Base-by-base conservation (phyloP, 2,888 invertebrate genomes). In the Andrena praecox region DNA sequence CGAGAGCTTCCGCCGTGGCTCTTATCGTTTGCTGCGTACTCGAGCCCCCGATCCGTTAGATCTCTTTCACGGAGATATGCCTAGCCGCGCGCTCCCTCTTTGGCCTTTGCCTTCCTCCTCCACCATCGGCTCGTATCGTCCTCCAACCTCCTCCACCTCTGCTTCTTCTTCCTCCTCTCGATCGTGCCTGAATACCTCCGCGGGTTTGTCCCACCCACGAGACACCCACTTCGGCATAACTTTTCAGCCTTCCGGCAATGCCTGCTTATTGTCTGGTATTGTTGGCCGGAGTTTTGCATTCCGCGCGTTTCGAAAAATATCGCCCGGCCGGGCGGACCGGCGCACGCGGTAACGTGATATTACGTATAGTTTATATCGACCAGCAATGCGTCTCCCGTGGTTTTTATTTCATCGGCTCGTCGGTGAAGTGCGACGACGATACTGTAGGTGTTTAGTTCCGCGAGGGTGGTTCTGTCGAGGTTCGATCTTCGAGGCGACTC, bases 1-100 rank as follows among this genome's bases (percentile, higher is more conserved):
- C 89, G 87, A 82, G 81, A 82, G 89, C 89, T 89, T 88, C 88
- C 91, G 90, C 89, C 85, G 87, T 76, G 73, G 74, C 80, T 86
- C 86, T 89, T 88, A 88, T 88, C 89, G 89, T 79, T 69, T 74
- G 77, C 77, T 81, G 86, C 88, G 88, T 88, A 87, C 88, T 78
- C 87, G 69, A 77, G 62, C 56, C 56, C 42, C 76, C 82, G 88
- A 87, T 88, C 87, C 87, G 87, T 87, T 88, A 88, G 88, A 86
- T 87, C 88, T 87, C 88, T 85, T 88, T 88, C 87, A 80, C 79
- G 78, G 76, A 88, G 88, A 82, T 88, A 86, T 59, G 60, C 35
- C 24, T 56, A 56, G 56, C 59, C 66, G 63, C 35, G 68, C 78
- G 62, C 80, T 85, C 81, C 86, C 77, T 82, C 88, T 86, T 88